These are phyloP conservation scores for Chionomys nivalis DNA, from an alignment of 2,113 vertebrate species.

Conservation along the genomic window DNA sequence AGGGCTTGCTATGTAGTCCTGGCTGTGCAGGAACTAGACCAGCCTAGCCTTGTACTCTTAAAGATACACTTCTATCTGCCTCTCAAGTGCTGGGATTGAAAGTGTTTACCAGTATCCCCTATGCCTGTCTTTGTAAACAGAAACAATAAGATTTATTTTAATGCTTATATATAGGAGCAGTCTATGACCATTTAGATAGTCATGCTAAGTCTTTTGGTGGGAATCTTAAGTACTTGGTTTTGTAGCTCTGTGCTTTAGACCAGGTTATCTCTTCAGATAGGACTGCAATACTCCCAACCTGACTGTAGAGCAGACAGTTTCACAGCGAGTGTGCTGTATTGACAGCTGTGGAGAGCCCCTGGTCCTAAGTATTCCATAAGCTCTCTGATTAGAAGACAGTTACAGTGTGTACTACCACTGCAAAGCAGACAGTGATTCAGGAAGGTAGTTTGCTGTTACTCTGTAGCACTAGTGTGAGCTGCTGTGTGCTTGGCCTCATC, in stretches of 20 bases:
- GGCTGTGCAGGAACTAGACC: not conserved
- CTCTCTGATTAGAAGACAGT: conserved; percentile 32
- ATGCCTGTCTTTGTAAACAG: not conserved
- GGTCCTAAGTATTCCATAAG: not conserved
- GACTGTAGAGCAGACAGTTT: not conserved
- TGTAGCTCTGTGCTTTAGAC: not conserved
- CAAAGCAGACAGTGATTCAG: not conserved
- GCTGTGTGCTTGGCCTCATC: not conserved
- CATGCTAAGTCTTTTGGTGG: not conserved
- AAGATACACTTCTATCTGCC: not conserved
- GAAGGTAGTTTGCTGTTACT: not conserved
- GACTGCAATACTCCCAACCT: not conserved
- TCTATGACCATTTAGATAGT: not conserved
- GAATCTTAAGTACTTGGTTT: conserved; percentile 1
- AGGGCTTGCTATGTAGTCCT: not conserved
- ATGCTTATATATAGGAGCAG: not conserved
- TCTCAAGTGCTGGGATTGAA: not conserved
- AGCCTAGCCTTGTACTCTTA: not conserved
- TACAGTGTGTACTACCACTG: not conserved
- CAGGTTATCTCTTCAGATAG: not conserved
- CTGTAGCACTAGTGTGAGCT: not conserved
- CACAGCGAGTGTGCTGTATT: not conserved
- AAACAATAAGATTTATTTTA: conserved; percentile 42
- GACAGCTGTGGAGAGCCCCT: not conserved
- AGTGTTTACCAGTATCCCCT: not conserved